Percentiles rank a stretch among this genome's conserved stretches.
Evolutionary conservation across 2,113 vertebrate species (phyloP).

Genomic region (Nesogale talazaci): DNA sequence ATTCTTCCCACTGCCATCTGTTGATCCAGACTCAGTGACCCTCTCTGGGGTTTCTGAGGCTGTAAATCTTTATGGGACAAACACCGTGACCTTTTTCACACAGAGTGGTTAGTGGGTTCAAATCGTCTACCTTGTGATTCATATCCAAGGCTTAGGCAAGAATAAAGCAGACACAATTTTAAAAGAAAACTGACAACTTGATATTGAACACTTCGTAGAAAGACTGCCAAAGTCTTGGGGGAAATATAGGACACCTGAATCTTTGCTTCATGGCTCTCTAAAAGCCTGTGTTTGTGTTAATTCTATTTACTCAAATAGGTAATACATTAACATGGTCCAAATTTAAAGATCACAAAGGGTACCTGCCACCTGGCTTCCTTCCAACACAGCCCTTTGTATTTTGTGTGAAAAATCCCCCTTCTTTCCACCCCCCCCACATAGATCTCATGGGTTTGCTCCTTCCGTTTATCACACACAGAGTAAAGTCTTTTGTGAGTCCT

Average conservation of each 20-base stretch:
- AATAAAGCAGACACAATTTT: too few species aligned
- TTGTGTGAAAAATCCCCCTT: neutral
- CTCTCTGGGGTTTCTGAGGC: too few species aligned
- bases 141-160: too few species aligned
- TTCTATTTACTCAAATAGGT: neutral
- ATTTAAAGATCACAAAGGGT: neutral
- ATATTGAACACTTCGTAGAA: neutral
- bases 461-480: neutral
- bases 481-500: neutral
- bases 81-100: too few species aligned
- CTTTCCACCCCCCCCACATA: neutral
- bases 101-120: too few species aligned
- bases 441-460: neutral
- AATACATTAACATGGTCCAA: conserved; percentile 23
- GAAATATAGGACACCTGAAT: neutral
- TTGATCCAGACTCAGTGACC: too few species aligned
- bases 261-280: neutral
- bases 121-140: too few species aligned
- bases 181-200: neutral
- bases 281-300: conserved; percentile 12
- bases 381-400: neutral
- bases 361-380: neutral
- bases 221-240: neutral
- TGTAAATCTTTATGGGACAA: too few species aligned
- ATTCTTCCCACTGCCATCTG: too few species aligned